phyloP scores from a whole-genome alignment of 2,797 vertebrate genomes.

The Acrocephalus scirpaceus region DNA sequence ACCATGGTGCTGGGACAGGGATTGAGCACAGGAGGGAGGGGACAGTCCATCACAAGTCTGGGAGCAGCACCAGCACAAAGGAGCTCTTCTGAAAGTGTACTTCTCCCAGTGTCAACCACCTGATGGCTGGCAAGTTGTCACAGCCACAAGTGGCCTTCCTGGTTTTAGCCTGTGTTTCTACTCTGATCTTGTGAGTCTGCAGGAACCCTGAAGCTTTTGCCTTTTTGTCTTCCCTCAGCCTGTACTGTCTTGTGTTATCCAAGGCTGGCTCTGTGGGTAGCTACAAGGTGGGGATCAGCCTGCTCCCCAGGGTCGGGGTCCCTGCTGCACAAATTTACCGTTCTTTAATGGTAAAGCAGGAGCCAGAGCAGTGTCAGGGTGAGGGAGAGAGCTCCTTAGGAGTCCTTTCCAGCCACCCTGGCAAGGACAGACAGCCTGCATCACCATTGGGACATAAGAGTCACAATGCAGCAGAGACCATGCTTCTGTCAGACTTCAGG shows the following conservation, averaged over 20 bases:
- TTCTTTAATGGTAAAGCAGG: not conserved
- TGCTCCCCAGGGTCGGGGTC: no score
- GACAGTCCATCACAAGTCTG: not conserved
- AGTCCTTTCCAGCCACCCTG: not conserved
- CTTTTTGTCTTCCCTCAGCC: not conserved
- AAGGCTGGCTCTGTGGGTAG: not conserved
- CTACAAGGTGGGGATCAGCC: not conserved
- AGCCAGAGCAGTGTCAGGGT: not conserved
- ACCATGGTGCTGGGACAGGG: not conserved
- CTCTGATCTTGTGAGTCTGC: fast-evolving
- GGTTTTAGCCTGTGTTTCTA: not conserved
- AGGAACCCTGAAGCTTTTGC: not conserved
- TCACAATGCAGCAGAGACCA: not conserved
- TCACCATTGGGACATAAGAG: fast-evolving
- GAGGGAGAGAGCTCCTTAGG: not conserved
- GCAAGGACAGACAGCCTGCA: not conserved
- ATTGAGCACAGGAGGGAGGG: not conserved
- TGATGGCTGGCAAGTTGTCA: not conserved
- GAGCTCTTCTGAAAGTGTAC: not conserved
- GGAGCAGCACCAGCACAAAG: not conserved
- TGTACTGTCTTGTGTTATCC: not conserved
- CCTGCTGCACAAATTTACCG: no score
- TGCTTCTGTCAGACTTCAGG: not conserved
- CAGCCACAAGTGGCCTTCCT: not conserved
- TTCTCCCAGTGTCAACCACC: not conserved